Base-by-base conservation (phyloP, 1,140 invertebrate genomes). In the Heliconius hermathena region DNA sequence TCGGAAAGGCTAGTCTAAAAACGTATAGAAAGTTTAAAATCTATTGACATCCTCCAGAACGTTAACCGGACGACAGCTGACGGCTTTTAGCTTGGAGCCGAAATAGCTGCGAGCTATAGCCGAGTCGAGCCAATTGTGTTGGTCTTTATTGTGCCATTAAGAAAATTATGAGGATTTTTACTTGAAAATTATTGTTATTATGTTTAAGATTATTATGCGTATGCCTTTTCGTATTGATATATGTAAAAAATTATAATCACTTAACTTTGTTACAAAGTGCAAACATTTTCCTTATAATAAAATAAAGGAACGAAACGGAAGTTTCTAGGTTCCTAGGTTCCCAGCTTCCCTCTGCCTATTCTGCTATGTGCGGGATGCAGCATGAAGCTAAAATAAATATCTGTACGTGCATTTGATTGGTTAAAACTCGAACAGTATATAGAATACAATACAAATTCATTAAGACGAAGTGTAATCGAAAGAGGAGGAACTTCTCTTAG, bases 1-100 rank as follows among this genome's bases (percentile, higher is more conserved):
- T 26, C 3, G 16, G 41, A 75, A 26, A 16, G 38, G 72, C n/a
- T 41, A 41, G 22, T 54, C 80, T 78, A 71, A 78, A 81, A 81
- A 75, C 76, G 80, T 81, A 77, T 81, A 57, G 66, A 29, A 75
- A n/a, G 74, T 38, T 66, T 76, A 78, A 77, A 72, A 81, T 71
- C 20, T 77, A 78, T 81, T 78, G 76, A 74, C 76, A 74, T 71
- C 72, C 41, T 76, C 52, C 33, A 71, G 70, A 52, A 72, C 52
- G 76, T 57, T 81, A 72, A 73, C 71, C 76, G 77, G 79, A 72
- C 52, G 79, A 57, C 52, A 66, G 74, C 71, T 77, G 74, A 70
- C 52, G 74, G 74, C 79, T 73, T 80, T 66, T 70, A 80, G 75
- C 52, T 18, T 26, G 41, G 41, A 49, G 79, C 33, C 41, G 36